Base-by-base conservation (phyloP, 2,113 vertebrate species). In the Herpailurus yagouaroundi region DNA sequence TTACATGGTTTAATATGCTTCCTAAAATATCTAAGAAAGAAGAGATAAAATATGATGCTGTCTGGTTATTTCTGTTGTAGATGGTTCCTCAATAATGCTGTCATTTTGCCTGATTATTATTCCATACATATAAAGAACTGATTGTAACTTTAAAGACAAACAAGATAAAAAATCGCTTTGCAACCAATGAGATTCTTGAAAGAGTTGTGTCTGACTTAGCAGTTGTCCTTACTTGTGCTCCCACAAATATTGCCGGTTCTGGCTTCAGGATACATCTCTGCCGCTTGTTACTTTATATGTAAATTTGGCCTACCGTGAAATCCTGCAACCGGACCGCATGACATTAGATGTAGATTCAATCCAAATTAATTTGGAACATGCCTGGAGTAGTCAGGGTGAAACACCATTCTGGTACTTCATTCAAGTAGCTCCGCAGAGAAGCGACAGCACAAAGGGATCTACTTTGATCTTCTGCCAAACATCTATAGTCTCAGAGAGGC, bases 381-480 rank as follows among this genome's bases (percentile, higher is more conserved):
- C 86, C 3, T 18, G 76, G 2, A 7, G 41, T 86, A 87, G 92
- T 80, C n/a, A 57, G 2, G 84, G 25, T 36, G 66, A 90, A 97
- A 68, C 41, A 15, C 8, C 2, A 2, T 95, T 94, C 90, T 57
- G 82, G 87, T 87, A 31, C 71, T 64, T 63, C 8, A 60, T 80
- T 96, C 89, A 71, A 80, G 27, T 48, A 2, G 21, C 91, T 23
- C 69, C 55, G 14, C 3, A 10, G 55, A 80, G 92, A 97, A 87
- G 38, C 76, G 97, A 25, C 88, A 88, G 66, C 31, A 50, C 57
- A 38, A 38, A 29, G 60, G 41, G 19, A 63, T 93, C 48, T 84
- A 29, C 87, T 96, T 97, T 98, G 27, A 55, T 84, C 64, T 97
- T 55, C 41, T 97, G 98, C 97, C 97, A 98, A 98, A 98, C 97